Evolutionary conservation across 2,888 invertebrate genomes (phyloP), one percentile per base, ranked within the genome.

Genomic region (Cheiracanthium punctorium): DNA sequence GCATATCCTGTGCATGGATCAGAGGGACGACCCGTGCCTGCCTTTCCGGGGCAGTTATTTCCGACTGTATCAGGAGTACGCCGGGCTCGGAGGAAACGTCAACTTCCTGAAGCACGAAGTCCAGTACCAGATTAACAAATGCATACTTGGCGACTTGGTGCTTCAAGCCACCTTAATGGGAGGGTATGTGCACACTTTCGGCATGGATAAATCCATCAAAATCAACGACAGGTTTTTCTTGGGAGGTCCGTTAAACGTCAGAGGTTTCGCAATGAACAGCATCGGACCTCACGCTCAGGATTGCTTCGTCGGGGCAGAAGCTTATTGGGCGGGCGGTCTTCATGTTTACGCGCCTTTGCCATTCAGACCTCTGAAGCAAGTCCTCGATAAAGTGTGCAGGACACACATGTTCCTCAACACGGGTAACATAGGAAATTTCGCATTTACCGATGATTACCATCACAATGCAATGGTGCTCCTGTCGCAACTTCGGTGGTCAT

Each of bases 321-420:
- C 95, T 64, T 97, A 95, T 92, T 97, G 98, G 96, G 95, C 96
- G 17, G 93, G 94, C 1, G 98, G 96, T 0, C 91, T 96, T 14
- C 98, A 99, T 93, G 90, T 97, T 33, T 98, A 95, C 93, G 94
- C 96, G 0, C 98, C 98, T 12, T 93, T 99, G 84, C 98, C 98
- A 17, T 97, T 97, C 92, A 94, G 94, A 88, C 95, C 95, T 1
- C 95, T 95, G 14, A 94, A 94, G 90, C 95, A 95, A 65, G 95
- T 95, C 8, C 94, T 98, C 89, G 96, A 95, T 0, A 95, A 97
- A 89, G 93, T 96, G 89, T 96, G 98, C 91, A 94, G 96, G 87
- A 94, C 96, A 58, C 99, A 99, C 92, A 93, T 95, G 80, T 99
- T 99, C 92, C 91, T 97, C 88, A 98, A 97, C 92, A 94, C 94